A percentile compares a stretch with the other conserved stretches of the same genome.
phyloP scores from a whole-genome alignment of 2,888 invertebrate genomes.

The Axea sp. region DNA sequence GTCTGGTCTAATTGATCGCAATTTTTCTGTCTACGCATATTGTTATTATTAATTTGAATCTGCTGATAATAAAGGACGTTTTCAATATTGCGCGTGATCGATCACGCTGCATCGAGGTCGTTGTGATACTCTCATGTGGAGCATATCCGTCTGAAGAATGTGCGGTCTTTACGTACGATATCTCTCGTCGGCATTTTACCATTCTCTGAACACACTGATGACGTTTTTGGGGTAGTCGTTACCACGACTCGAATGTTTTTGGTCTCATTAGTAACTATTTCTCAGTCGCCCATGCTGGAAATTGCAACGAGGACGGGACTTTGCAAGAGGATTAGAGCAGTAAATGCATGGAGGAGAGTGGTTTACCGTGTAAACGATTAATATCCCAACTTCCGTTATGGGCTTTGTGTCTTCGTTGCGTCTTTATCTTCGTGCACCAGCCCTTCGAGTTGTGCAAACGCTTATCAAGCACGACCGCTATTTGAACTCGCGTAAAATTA shows the following conservation, averaged over 20 bases:
- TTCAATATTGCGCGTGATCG: too few species aligned
- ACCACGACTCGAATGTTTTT: constrained; percentile 72
- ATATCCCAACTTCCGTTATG: constrained; percentile 71
- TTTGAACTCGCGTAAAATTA: too few species aligned
- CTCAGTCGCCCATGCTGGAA: constrained; percentile 67
- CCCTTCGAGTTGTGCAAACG: too few species aligned
- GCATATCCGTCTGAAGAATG: constrained; percentile 34
- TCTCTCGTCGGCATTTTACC: constrained; percentile 73
- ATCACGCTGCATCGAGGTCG: too few species aligned
- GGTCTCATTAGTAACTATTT: constrained; percentile 76
- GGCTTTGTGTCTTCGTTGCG: constrained; percentile 64
- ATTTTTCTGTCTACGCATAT: too few species aligned
- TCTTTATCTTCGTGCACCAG: constrained; percentile 59
- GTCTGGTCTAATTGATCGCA: too few species aligned
- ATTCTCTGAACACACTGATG: constrained; percentile 74
- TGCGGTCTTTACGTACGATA: constrained; percentile 46
- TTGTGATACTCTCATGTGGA: too few species aligned
- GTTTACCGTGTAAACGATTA: constrained; percentile 74
- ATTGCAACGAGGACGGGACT: constrained; percentile 60
- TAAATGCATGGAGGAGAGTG: constrained; percentile 41
- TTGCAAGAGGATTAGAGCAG: constrained; percentile 32
- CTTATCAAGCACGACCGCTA: too few species aligned
- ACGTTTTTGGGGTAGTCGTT: constrained; percentile 76
- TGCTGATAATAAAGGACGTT: too few species aligned
- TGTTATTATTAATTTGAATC: too few species aligned